These are phyloP conservation scores for Pipistrellus nathusii DNA, from an alignment of 2,797 vertebrate genomes.

Conservation along the genomic window DNA sequence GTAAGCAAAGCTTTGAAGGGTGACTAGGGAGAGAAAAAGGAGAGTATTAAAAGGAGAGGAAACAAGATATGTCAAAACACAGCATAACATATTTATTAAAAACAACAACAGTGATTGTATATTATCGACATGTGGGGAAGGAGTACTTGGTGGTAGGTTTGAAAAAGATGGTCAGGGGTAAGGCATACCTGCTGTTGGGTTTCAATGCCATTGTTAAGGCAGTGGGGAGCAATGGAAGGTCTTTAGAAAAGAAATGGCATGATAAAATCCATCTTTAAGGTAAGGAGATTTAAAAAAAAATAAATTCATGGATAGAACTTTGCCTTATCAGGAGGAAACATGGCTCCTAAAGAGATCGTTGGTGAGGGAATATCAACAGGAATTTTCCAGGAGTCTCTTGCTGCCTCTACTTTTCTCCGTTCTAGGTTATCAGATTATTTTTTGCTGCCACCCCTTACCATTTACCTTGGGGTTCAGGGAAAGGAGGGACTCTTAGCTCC, in stretches of 20 bases:
- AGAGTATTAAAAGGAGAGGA: not conserved
- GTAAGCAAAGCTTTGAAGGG: not conserved
- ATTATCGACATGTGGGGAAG: not conserved
- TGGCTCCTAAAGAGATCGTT: not conserved
- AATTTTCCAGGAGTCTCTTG: not conserved
- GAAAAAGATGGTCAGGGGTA: not conserved
- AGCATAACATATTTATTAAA: not conserved
- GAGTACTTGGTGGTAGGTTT: not conserved
- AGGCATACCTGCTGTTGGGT: not conserved
- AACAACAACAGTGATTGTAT: not conserved
- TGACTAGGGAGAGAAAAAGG: not conserved
- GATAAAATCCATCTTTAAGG: not conserved
- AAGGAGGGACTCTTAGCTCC: not conserved
- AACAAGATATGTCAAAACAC: not conserved
- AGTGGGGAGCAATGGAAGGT: not conserved
- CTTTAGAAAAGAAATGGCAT: not conserved
- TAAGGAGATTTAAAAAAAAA: not conserved
- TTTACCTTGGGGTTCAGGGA: not conserved
- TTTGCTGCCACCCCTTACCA: not conserved
- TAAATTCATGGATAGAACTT: not conserved
- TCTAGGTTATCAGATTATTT: not conserved
- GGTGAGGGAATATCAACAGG: not conserved
- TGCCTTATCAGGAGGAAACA: not conserved
- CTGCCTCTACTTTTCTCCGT: not conserved
- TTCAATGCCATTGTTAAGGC: not conserved